Conservation (phyloP, 2,888 invertebrate species). For the Allygus modestus region DNA sequence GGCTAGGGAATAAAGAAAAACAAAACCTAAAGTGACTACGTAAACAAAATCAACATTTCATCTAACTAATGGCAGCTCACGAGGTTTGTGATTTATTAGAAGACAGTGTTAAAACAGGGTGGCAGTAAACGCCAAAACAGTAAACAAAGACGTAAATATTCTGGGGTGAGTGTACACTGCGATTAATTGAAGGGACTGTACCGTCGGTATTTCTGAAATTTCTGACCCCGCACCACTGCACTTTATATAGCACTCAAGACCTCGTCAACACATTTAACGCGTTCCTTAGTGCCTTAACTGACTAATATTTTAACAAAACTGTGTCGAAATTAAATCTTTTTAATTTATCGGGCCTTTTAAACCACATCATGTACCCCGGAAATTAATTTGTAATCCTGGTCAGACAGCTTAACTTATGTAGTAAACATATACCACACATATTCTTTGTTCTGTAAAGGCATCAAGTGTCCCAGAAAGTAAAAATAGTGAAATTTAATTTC, state of each 20-base stretch:
- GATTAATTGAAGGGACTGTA: conserved; percentile 4
- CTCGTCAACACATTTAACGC: conserved; percentile 1
- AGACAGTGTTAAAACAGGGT: conserved; percentile 29
- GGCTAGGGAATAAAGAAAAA: too few relatives aligned
- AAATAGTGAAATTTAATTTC: too few relatives aligned
- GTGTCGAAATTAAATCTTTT: too few relatives aligned
- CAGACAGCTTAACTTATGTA: too few relatives aligned
- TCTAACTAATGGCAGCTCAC: background rate
- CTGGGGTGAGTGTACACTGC: conserved; percentile 12
- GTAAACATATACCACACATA: too few relatives aligned
- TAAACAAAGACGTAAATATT: conserved; percentile 42
- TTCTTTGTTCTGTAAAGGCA: too few relatives aligned
- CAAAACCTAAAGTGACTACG: too few relatives aligned
- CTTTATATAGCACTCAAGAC: background rate
- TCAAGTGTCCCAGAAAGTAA: too few relatives aligned
- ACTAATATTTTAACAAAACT: too few relatives aligned
- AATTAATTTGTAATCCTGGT: too few relatives aligned
- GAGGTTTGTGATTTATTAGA: background rate
- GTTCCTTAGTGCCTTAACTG: background rate
- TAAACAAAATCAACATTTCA: background rate
- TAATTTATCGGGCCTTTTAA: too few relatives aligned
- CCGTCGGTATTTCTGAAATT: conserved; percentile 28
- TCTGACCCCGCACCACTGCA: background rate
- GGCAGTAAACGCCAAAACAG: conserved; percentile 41
- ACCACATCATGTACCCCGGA: too few relatives aligned